phyloP scores from a whole-genome alignment of 2,888 invertebrate species.

The Fragum fragum region DNA sequence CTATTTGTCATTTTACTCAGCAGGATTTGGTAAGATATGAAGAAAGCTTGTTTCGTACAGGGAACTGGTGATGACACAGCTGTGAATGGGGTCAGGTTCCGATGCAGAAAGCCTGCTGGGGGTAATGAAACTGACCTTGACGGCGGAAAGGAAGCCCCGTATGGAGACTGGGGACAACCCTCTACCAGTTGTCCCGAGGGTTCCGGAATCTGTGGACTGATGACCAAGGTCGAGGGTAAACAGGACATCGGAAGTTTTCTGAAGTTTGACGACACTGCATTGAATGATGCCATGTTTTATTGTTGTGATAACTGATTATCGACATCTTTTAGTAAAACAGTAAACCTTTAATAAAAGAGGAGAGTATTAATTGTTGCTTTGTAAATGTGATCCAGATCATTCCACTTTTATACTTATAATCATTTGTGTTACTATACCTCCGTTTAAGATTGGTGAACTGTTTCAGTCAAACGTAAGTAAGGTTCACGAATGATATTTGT shows the following conservation, averaged over 20 bases:
- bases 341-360: too few species aligned
- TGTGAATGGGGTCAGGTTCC: conserved; percentile 2
- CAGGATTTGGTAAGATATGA: too few species aligned
- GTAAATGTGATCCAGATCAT: too few species aligned
- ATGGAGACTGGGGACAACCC: conserved; percentile 9
- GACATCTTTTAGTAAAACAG: too few species aligned
- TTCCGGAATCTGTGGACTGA: conserved; percentile 18
- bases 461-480: too few species aligned
- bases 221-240: conserved; percentile 18
- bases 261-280: conserved; percentile 18
- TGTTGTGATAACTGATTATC: conserved; percentile 10
- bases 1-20: too few species aligned
- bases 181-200: conserved; percentile 15
- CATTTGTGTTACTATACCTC: too few species aligned
- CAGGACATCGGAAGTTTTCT: conserved; percentile 6
- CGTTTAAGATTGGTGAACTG: too few species aligned
- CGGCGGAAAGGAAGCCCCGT: background rate
- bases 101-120: background rate
- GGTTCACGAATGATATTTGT: too few species aligned
- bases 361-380: too few species aligned
- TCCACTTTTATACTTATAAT: too few species aligned
- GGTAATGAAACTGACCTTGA: background rate
- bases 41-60: too few species aligned
- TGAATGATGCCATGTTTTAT: conserved; percentile 27
- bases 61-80: conserved; percentile 12